Percentiles rank a stretch among this genome's conserved stretches.
These are phyloP conservation scores for Lasioglossum baleicum DNA, from an alignment of 1,140 invertebrate genomes.

Conservation along the genomic window DNA sequence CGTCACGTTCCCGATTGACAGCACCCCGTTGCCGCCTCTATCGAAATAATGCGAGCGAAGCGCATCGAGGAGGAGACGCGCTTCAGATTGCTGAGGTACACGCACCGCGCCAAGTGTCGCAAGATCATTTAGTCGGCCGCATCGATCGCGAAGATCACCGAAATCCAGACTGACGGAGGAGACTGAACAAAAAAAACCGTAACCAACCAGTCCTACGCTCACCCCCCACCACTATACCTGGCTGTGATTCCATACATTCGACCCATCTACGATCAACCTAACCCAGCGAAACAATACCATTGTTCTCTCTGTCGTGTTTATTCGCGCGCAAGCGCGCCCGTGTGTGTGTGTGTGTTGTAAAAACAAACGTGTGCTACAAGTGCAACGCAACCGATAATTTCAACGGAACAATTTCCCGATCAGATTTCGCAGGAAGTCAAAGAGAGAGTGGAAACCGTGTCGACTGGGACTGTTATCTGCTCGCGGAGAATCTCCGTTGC, in stretches of 20 bases:
- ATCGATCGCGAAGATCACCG: background rate
- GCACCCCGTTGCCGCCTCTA: too few species aligned
- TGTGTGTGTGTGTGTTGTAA: too few species aligned
- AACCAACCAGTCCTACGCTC: too few species aligned
- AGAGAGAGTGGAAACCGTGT: too few species aligned
- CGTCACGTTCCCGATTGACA: too few species aligned
- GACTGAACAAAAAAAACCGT: background rate
- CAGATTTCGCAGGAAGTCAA: too few species aligned
- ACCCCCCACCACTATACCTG: background rate
- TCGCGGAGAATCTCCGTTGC: background rate
- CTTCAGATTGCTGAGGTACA: slow-evolving; percentile 60
- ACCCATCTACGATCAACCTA: background rate
- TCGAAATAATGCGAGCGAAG: slow-evolving; percentile 63
- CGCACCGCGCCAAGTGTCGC: slow-evolving; percentile 52
- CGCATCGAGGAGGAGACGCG: slow-evolving; percentile 54
- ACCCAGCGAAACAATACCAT: background rate
- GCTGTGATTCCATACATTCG: slow-evolving; percentile 19
- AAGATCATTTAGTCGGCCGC: slow-evolving; percentile 54
- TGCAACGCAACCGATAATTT: too few species aligned
- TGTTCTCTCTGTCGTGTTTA: too few species aligned
- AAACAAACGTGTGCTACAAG: too few species aligned
- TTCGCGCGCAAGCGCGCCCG: too few species aligned
- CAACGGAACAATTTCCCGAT: too few species aligned
- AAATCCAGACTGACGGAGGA: slow-evolving; percentile 7
- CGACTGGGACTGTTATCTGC: too few species aligned